These are phyloP conservation scores for Entomobrya multifasciata DNA, from an alignment of 2,888 invertebrate genomes.

Conservation along the genomic window DNA sequence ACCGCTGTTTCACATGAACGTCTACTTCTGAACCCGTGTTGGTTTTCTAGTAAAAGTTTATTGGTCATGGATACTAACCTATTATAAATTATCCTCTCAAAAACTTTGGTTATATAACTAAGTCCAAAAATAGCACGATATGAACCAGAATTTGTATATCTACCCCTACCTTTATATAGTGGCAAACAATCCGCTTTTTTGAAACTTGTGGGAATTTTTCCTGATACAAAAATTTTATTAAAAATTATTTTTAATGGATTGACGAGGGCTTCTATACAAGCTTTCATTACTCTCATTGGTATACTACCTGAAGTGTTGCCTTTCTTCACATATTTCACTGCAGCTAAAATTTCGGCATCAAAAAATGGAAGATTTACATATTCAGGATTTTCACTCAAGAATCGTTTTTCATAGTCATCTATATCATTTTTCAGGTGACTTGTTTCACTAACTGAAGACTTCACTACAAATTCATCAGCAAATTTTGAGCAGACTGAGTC, in stretches of 20 bases:
- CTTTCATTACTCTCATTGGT: too few species aligned
- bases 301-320: not conserved
- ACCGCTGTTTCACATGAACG: too few species aligned
- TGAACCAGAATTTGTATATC: not conserved
- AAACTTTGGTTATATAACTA: too few species aligned
- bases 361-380: not conserved
- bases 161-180: not conserved
- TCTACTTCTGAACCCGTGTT: too few species aligned
- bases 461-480: not conserved
- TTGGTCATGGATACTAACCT: too few species aligned
- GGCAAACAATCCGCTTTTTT: not conserved
- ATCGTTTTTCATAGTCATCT: not conserved
- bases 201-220: not conserved
- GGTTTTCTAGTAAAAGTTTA: too few species aligned
- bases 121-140: not conserved
- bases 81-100: too few species aligned
- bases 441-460: not conserved
- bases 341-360: not conserved
- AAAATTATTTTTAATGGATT: not conserved
- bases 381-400: not conserved
- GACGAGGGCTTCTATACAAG: not conserved
- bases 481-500: not conserved
- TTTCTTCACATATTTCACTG: not conserved
- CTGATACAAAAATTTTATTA: not conserved
- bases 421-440: not conserved